Conservation (phyloP, 2,888 invertebrate genomes). For the Pristionchus maxplancki region DNA sequence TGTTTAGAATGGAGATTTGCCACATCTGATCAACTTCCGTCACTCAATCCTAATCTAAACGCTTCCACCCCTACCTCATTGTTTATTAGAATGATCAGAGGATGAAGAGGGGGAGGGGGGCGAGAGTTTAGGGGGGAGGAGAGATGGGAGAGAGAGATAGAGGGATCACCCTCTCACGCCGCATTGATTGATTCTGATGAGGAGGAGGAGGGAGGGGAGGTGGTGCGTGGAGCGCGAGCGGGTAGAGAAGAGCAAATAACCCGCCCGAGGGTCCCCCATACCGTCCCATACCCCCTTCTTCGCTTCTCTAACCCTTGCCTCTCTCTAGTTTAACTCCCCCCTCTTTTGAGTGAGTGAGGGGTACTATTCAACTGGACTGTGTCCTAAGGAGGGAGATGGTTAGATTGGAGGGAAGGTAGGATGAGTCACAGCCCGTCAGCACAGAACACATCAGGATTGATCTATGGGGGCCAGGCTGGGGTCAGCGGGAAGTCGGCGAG, state of each 20-base stretch:
- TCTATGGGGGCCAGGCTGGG: constrained; percentile 3
- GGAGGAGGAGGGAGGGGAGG: background rate
- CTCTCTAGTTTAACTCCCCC: constrained; percentile 47
- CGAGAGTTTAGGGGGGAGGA: background rate
- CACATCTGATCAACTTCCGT: too few relatives aligned
- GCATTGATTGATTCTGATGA: constrained; percentile 16
- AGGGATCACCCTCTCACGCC: background rate
- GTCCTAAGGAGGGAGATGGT: background rate
- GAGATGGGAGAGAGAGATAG: background rate
- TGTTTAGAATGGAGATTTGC: too few relatives aligned
- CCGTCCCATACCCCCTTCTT: background rate
- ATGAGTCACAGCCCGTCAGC: constrained; percentile 26
- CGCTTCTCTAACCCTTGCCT: background rate
- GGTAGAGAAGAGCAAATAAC: background rate
- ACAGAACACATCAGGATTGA: background rate
- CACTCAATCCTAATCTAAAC: too few relatives aligned
- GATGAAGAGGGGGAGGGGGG: background rate
- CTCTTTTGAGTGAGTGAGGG: background rate
- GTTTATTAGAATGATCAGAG: constrained; percentile 24
- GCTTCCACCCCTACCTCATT: background rate
- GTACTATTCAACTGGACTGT: background rate
- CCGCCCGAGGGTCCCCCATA: background rate
- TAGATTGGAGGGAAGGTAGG: background rate
- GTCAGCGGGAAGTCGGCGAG: background rate
- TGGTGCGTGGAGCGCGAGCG: background rate